Evolutionary conservation across 2,113 vertebrate species (phyloP).

Genomic region (Myotis yumanensis): DNA sequence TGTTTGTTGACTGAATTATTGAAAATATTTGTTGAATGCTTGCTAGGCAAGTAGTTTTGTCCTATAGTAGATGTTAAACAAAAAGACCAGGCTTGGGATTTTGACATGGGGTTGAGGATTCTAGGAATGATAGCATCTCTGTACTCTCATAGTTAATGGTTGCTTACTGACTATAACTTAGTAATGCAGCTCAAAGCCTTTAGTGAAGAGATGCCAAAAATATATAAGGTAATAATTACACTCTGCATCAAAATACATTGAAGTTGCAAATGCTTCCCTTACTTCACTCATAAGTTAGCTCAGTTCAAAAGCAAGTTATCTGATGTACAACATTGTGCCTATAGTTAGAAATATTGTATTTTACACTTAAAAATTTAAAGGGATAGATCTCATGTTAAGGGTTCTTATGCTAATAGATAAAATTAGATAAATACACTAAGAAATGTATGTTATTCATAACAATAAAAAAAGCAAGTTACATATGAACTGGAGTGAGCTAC

Average conservation of each 20-base stretch:
- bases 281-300: background rate
- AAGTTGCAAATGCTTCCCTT: background rate
- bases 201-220: background rate
- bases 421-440: background rate
- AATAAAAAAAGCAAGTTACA: background rate
- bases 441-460: background rate
- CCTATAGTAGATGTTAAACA: background rate
- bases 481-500: background rate
- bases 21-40: background rate
- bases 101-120: background rate
- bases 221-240: background rate
- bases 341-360: background rate
- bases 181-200: background rate
- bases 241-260: constrained; percentile 12
- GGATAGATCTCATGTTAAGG: background rate
- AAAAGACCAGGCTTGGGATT: background rate
- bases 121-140: background rate
- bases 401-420: background rate
- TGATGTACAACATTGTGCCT: background rate
- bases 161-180: constrained; percentile 27
- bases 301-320: constrained; percentile 9
- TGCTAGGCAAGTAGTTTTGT: background rate
- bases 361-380: background rate
- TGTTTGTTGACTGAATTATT: background rate
- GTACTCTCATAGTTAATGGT: background rate